phyloP scores from a whole-genome alignment of 1,140 invertebrate genomes.

The Cataglyphis hispanica region DNA sequence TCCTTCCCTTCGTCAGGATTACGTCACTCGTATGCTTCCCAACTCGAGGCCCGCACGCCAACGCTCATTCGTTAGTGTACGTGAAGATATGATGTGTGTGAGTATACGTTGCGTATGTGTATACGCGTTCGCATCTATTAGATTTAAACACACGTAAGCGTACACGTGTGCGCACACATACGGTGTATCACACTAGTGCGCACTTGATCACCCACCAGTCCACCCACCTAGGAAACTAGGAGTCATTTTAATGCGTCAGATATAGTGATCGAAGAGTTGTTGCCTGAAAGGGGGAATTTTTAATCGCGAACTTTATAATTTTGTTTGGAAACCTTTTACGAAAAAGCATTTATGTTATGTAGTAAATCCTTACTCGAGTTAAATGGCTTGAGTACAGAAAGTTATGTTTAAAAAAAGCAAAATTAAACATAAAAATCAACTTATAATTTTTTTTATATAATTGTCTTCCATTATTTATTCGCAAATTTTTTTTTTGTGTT shows the following conservation, averaged over 20 bases:
- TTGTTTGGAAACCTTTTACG: not conserved
- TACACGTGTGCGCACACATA: not conserved
- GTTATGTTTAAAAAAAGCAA: not conserved
- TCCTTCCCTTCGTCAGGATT: conserved; percentile 78
- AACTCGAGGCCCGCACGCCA: conserved; percentile 68
- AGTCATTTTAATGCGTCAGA: conserved; percentile 60
- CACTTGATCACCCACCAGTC: conserved; percentile 72
- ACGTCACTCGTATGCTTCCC: conserved; percentile 71
- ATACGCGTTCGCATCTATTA: conserved; percentile 1
- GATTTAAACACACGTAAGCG: not conserved
- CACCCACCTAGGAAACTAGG: conserved; percentile 69
- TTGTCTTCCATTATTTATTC: too few relatives aligned
- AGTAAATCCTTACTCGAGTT: not conserved
- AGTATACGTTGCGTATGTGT: not conserved
- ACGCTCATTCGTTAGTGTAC: conserved; percentile 43
- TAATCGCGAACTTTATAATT: conserved; percentile 2
- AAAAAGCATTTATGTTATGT: not conserved
- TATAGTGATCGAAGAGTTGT: conserved; percentile 43
- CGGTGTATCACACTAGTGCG: conserved; percentile 36
- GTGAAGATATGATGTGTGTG: conserved; percentile 64
- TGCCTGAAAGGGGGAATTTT: conserved; percentile 13
- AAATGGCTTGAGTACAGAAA: not conserved
- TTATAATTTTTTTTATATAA: not conserved
- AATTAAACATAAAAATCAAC: not conserved
- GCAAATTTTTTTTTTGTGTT: not conserved